Percentiles rank a stretch among this genome's conserved stretches.
Conservation (phyloP, 2,113 vertebrate genomes). For the Circaetus cinerascens region DNA sequence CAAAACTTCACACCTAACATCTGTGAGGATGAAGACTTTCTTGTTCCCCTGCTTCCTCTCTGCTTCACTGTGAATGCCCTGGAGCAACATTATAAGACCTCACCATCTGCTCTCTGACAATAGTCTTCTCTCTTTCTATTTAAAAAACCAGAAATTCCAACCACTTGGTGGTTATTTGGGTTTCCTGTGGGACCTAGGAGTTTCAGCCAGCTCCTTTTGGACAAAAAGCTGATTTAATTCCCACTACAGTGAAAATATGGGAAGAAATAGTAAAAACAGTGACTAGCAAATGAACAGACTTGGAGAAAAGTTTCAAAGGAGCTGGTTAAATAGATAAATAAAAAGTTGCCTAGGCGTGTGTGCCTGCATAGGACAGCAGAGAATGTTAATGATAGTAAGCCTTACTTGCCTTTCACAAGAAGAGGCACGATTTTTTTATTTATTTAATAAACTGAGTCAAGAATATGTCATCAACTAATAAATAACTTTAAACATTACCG, state of each 20-base stretch:
- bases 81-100: neutral
- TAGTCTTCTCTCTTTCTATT: neutral
- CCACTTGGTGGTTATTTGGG: neutral
- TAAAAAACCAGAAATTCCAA: neutral
- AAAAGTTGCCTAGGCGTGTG: neutral
- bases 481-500: conserved; percentile 56
- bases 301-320: neutral
- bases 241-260: neutral
- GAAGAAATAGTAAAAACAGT: neutral
- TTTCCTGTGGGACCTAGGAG: neutral
- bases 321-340: neutral
- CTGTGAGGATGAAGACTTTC: conserved; percentile 9
- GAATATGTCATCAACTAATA: conserved; percentile 53
- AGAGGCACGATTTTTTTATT: neutral
- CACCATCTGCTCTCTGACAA: conserved; percentile 39
- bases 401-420: neutral
- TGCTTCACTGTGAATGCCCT: neutral
- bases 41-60: neutral
- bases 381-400: neutral
- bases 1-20: neutral
- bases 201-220: neutral
- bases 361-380: neutral
- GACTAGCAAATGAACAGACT: neutral
- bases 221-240: neutral
- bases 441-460: conserved; percentile 46